Evolutionary conservation across 2,888 invertebrate genomes (phyloP).

Genomic region (Sussaba pulchella): DNA sequence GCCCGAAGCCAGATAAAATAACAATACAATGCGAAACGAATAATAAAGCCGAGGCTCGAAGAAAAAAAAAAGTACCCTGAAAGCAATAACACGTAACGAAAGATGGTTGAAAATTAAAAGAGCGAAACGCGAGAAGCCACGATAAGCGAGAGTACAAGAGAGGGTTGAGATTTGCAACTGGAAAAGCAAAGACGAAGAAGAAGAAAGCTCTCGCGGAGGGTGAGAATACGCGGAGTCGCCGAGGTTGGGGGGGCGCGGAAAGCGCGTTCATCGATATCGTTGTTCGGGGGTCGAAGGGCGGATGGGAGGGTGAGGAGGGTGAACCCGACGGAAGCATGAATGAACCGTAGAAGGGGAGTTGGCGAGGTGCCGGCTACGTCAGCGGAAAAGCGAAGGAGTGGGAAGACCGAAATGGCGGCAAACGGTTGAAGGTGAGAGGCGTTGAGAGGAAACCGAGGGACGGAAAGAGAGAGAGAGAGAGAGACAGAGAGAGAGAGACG

Average conservation of each 20-base stretch:
- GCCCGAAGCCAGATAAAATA: too few relatives aligned
- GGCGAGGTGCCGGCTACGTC: conserved; percentile 67
- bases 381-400: conserved; percentile 62
- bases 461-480: conserved; percentile 73
- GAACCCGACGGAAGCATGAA: conserved; percentile 78
- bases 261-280: too few relatives aligned
- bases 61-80: neutral
- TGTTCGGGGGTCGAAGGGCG: conserved; percentile 53
- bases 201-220: conserved; percentile 36
- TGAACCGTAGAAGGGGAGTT: conserved; percentile 75
- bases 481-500: conserved; percentile 76
- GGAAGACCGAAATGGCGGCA: conserved; percentile 77
- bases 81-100: too few relatives aligned
- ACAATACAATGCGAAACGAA: neutral
- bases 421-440: conserved; percentile 51
- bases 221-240: conserved; percentile 27
- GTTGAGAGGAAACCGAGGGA: conserved; percentile 55
- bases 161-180: conserved; percentile 36
- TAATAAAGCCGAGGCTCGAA: neutral
- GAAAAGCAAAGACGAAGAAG: conserved; percentile 61
- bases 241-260: too few relatives aligned
- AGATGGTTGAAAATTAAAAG: conserved; percentile 23
- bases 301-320: too few relatives aligned
- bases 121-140: conserved; percentile 23
- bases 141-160: conserved; percentile 46